These are phyloP conservation scores for Chironomus riparius DNA, from an alignment of 2,888 invertebrate species.

Conservation along the genomic window DNA sequence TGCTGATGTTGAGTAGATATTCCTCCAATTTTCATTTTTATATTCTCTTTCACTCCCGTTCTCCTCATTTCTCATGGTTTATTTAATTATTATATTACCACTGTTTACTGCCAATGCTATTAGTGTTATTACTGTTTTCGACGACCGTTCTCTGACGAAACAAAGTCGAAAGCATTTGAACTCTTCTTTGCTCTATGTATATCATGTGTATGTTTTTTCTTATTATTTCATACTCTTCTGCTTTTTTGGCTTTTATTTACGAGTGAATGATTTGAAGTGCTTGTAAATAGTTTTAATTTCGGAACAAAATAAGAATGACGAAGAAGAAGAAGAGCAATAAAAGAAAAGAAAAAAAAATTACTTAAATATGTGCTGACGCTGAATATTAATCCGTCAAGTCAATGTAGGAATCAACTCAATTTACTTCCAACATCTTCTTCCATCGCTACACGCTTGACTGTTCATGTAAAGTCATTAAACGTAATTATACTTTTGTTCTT, in stretches of 20 bases:
- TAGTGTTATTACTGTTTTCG: background rate
- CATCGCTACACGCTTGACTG: background rate
- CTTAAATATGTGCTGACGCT: conserved; percentile 27
- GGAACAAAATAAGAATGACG: background rate
- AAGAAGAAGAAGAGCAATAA: background rate
- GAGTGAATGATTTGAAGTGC: background rate
- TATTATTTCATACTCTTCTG: background rate
- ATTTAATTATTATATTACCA: conserved; percentile 26
- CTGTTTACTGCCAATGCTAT: background rate
- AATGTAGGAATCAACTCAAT: conserved; percentile 17
- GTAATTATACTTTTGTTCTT: conserved; percentile 18
- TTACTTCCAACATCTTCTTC: conserved; percentile 18
- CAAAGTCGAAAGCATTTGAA: background rate
- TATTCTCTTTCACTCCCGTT: conserved; percentile 1
- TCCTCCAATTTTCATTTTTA: background rate
- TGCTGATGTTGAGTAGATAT: background rate
- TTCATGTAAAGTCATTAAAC: conserved; percentile 26
- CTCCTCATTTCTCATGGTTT: conserved; percentile 19
- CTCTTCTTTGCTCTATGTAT: background rate
- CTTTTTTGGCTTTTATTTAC: background rate
- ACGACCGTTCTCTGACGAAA: background rate
- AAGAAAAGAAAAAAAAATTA: background rate
- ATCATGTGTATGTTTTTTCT: background rate
- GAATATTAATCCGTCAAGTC: conserved; percentile 23
- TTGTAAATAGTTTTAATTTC: background rate